Evolutionary conservation across 1,140 invertebrate genomes (phyloP).

Genomic region (Prorops nasuta): DNA sequence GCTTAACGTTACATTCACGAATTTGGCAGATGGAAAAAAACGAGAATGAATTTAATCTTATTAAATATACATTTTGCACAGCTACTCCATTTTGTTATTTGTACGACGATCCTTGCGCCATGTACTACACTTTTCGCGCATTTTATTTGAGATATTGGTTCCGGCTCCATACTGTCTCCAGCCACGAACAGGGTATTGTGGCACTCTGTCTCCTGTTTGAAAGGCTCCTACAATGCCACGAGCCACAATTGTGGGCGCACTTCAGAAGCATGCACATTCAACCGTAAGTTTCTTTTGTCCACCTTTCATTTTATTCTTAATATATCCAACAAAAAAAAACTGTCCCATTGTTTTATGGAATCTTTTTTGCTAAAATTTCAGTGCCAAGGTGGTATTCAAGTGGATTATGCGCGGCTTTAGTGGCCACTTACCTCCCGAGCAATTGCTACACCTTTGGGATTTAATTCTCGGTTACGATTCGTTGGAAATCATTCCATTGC

Average conservation of each 20-base stretch:
- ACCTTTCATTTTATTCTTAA: background rate
- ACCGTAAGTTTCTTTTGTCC: slow-evolving; percentile 77
- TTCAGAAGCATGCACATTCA: slow-evolving; percentile 83
- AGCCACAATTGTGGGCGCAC: slow-evolving; percentile 87
- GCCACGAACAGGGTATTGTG: slow-evolving; percentile 85
- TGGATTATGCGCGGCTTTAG: slow-evolving; percentile 95
- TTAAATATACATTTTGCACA: slow-evolving; percentile 45
- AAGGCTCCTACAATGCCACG: slow-evolving; percentile 84
- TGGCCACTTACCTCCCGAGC: slow-evolving; percentile 87
- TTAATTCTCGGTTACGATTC: slow-evolving; percentile 88
- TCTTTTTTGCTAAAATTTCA: slow-evolving; percentile 37
- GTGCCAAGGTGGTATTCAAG: slow-evolving; percentile 88
- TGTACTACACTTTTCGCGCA: slow-evolving; percentile 88
- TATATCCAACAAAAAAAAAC: background rate
- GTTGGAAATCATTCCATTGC: slow-evolving; percentile 81
- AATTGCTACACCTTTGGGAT: slow-evolving; percentile 90
- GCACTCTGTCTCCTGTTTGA: slow-evolving; percentile 84
- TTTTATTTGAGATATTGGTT: slow-evolving; percentile 92
- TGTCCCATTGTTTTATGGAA: background rate
- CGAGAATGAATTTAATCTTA: slow-evolving; percentile 8
- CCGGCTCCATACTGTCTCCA: slow-evolving; percentile 85
- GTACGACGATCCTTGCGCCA: slow-evolving; percentile 80
- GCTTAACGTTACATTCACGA: too few species aligned
- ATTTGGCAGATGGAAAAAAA: background rate
- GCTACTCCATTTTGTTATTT: slow-evolving; percentile 93